A percentile compares a stretch with the other conserved stretches of the same genome.
These are phyloP conservation scores for Seriola dumerili DNA, from an alignment of 2,113 vertebrate species.

Conservation along the genomic window DNA sequence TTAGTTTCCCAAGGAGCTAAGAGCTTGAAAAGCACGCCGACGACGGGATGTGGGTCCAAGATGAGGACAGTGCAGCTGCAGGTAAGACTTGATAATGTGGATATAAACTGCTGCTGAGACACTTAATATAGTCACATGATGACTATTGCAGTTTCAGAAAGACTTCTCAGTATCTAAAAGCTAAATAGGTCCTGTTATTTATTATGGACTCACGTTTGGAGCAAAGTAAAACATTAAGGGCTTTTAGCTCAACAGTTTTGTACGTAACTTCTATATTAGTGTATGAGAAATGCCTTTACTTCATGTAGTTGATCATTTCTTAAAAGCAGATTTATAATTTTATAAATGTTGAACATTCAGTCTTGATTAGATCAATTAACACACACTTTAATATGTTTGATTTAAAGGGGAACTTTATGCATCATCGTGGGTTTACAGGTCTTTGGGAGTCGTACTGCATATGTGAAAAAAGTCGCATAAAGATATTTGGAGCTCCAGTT, in stretches of 20 bases:
- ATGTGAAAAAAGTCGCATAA: not conserved
- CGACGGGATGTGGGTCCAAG: constrained; percentile 68
- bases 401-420: not conserved
- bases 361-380: not conserved
- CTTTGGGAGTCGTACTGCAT: not conserved
- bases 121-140: not conserved
- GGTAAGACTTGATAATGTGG: constrained; percentile 56
- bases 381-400: not conserved
- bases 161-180: not conserved
- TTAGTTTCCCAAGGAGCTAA: not conserved
- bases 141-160: not conserved
- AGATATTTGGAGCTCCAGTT: too few species aligned
- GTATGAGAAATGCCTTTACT: rapidly evolving
- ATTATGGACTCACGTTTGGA: too few species aligned
- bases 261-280: too few species aligned
- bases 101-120: not conserved
- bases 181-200: not conserved
- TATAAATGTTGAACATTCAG: not conserved
- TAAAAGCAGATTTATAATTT: not conserved
- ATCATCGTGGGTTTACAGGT: not conserved
- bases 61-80: constrained; percentile 36
- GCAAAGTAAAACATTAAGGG: not conserved
- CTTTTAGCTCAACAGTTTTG: not conserved
- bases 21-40: not conserved
- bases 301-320: not conserved